A percentile compares a stretch with the other conserved stretches of the same genome.
These are phyloP conservation scores for Toxotes lorentzi DNA, from an alignment of 2,797 vertebrate genomes.

Conservation along the genomic window DNA sequence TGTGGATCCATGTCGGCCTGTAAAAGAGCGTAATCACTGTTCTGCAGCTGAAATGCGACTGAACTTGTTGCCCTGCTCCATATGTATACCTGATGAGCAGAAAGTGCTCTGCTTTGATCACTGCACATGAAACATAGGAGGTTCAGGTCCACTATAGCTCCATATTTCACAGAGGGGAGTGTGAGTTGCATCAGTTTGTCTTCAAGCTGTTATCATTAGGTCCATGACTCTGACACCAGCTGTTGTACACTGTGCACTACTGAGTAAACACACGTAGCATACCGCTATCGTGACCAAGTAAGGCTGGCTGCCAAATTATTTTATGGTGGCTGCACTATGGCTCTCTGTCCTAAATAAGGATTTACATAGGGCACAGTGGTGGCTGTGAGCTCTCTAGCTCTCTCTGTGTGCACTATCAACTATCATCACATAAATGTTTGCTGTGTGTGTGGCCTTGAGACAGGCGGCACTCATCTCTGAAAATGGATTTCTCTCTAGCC, in stretches of 20 bases:
- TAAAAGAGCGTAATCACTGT: constrained; percentile 2
- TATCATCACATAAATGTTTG: constrained; percentile 63
- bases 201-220: constrained; percentile 74
- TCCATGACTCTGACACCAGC: constrained; percentile 74
- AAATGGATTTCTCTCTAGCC: constrained; percentile 68
- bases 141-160: constrained; percentile 36
- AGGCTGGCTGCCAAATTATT: constrained; percentile 77
- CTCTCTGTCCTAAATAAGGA: constrained; percentile 71
- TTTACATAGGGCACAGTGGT: constrained; percentile 70
- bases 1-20: constrained; percentile 1
- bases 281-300: constrained; percentile 77
- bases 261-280: constrained; percentile 79
- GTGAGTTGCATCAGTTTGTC: constrained; percentile 74
- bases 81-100: neutral
- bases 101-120: neutral
- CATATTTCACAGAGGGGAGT: constrained; percentile 55
- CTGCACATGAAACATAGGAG: constrained; percentile 14
- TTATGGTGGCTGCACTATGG: constrained; percentile 63
- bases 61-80: neutral
- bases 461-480: constrained; percentile 64
- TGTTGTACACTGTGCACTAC: constrained; percentile 77
- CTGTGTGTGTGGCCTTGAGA: constrained; percentile 72
- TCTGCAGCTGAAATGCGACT: constrained; percentile 21
- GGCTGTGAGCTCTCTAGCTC: constrained; percentile 46
- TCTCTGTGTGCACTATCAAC: constrained; percentile 48